Evolutionary conservation across 2,888 invertebrate species (phyloP), one percentile per base, ranked within the genome.

Genomic region (Dysmachus trigonus): DNA sequence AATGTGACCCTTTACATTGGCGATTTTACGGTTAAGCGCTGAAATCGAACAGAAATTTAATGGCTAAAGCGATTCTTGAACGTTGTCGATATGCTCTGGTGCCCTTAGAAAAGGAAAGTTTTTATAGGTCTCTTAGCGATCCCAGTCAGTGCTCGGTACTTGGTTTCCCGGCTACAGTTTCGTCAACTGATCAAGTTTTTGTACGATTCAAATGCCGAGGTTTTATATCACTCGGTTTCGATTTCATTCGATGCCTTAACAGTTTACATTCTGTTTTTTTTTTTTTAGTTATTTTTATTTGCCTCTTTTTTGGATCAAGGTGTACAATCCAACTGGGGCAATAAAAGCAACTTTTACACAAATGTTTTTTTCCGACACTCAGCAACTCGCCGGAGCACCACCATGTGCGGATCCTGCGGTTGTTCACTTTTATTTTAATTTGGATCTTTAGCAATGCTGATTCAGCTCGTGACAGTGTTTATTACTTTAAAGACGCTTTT

Each of bases 71-170:
- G 22, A 76, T 38, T 76, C 38, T 38, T 35, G 38, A 38, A 3
- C 22, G 8, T 27, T 38, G 7, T 35, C 76, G 62, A 62, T 62
- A 33, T 38, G 41, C 35, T 76, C 76, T 22, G 38, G 22, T 76
- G 22, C 41, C 76, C 22, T 76, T 76, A 76, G 76, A 76, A 76
- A 76, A 35, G 76, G 38, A 76, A 76, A 76, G 76, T 76, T 35
- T 35, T 33, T 33, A n/a, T n/a, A 31, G 35, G 31, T 74, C 6
- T 72, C 30, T 72, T n/a, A 31, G 15, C 31, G 31, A 15, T 13
- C 4, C 5, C 72, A n/a, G 8, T 35, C 8, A n/a, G n/a, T 33
- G 74, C 13, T 74, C 74, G 31, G 1, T 4, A 15, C 74, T 10
- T n/a, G 35, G 33, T 30, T 73, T 33, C 35, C 33, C 74, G 8